Conservation (phyloP, 1,140 invertebrate species). For the Zaprionus ornatus region DNA sequence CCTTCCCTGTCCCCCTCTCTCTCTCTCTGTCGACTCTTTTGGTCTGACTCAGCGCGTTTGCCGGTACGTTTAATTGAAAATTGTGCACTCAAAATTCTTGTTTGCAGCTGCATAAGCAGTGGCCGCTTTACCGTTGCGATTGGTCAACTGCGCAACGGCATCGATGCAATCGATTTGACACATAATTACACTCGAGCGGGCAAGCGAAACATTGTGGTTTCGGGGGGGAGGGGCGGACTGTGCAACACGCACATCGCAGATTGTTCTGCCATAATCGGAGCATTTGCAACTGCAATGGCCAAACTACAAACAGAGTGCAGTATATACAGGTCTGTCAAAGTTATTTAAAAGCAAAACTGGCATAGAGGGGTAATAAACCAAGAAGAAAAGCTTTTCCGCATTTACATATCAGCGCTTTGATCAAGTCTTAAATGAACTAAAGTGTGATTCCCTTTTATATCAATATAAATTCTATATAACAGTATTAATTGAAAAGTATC, state of each 20-base stretch:
- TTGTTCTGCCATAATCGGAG: background rate
- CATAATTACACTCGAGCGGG: slow-evolving; percentile 38
- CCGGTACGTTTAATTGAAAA: slow-evolving; percentile 68
- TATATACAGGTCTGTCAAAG: background rate
- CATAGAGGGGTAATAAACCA: no score
- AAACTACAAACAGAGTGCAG: background rate
- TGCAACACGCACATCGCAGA: background rate
- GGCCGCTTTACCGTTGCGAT: slow-evolving; percentile 28
- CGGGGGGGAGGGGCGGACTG: background rate
- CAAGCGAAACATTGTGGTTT: slow-evolving; percentile 39
- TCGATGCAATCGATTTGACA: slow-evolving; percentile 48
- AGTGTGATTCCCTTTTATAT: no score
- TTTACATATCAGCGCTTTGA: no score
- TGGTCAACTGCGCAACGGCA: slow-evolving; percentile 29
- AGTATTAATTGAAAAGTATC: no score
- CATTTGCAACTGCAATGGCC: background rate
- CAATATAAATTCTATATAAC: no score
- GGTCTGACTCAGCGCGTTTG: slow-evolving; percentile 65
- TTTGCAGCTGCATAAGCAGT: slow-evolving; percentile 63
- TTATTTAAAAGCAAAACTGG: background rate
- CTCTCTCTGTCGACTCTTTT: background rate
- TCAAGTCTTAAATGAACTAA: no score
- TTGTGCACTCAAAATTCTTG: slow-evolving; percentile 75
- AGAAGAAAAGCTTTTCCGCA: no score
- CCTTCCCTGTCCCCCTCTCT: slow-evolving; percentile 13